Evolutionary conservation across 2,888 invertebrate species (phyloP).

Genomic region (Orthosia incerta): DNA sequence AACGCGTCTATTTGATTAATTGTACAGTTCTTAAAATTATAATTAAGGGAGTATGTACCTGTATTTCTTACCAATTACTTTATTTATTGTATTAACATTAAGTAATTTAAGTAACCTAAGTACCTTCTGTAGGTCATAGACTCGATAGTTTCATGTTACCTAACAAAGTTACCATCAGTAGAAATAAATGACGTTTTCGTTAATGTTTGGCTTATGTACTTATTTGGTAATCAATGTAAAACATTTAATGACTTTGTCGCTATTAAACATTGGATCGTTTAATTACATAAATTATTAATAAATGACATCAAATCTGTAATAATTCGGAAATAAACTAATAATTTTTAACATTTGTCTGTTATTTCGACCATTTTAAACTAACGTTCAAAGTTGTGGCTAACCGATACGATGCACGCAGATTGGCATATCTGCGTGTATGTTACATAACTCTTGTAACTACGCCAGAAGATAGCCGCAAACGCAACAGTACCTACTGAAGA

Average conservation of each 20-base stretch:
- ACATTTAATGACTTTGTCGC: conserved; percentile 34
- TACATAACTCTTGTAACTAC: conserved; percentile 47
- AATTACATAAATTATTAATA: conserved; percentile 40
- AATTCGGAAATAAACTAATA: conserved; percentile 68
- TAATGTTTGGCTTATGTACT: conserved; percentile 66
- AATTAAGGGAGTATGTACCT: conserved; percentile 66
- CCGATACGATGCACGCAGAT: conserved; percentile 23
- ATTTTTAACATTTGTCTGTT: conserved; percentile 63
- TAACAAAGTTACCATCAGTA: conserved; percentile 45
- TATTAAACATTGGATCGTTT: conserved; percentile 41
- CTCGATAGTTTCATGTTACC: conserved; percentile 39
- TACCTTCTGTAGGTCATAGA: conserved; percentile 28
- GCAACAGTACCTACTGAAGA: conserved; percentile 53
- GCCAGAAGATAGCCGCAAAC: conserved; percentile 44
- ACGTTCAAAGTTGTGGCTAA: not conserved
- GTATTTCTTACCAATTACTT: conserved; percentile 68
- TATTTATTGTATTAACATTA: conserved; percentile 64
- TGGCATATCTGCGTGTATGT: conserved; percentile 1
- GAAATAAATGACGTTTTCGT: conserved; percentile 42
- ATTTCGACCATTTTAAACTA: conserved; percentile 14
- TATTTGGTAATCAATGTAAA: conserved; percentile 58
- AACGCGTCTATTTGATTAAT: conserved; percentile 23
- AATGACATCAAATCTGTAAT: conserved; percentile 50
- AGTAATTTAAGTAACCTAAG: conserved; percentile 46
- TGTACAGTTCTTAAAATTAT: conserved; percentile 47